These are phyloP conservation scores for Cylas formicarius DNA, from an alignment of 1,140 invertebrate species.

Conservation along the genomic window DNA sequence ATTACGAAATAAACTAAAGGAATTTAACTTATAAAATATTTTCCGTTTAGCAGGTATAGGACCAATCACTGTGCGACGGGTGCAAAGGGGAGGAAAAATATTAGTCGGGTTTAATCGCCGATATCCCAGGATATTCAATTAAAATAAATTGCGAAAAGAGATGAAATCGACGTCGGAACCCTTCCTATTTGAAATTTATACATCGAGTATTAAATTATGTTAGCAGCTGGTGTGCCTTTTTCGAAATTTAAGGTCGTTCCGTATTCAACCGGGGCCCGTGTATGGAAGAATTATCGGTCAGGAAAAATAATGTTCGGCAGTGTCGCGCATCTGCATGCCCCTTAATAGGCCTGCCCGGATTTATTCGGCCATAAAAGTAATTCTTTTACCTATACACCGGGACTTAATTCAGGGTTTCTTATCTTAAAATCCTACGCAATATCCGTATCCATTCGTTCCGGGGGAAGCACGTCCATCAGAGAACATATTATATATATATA, in stretches of 20 bases:
- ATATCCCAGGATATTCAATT: no score
- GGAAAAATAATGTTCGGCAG: constrained; percentile 22
- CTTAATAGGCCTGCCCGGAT: constrained; percentile 31
- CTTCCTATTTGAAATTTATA: no score
- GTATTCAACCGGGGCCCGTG: constrained; percentile 18
- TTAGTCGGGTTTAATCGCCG: no score
- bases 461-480: no score
- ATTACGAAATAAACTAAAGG: no score
- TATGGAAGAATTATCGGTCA: constrained; percentile 25
- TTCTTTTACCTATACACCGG: constrained; percentile 32
- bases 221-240: constrained; percentile 11
- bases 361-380: constrained; percentile 35
- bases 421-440: constrained; percentile 18
- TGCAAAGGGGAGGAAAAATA: no score
- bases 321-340: constrained; percentile 32
- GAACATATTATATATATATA: no score
- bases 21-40: no score
- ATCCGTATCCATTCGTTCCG: constrained; percentile 16
- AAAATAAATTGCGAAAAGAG: no score
- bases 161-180: no score
- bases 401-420: constrained; percentile 33
- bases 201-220: constrained; percentile 13
- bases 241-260: constrained; percentile 13
- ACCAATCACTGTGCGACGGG: no score
- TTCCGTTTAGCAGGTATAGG: no score